phyloP scores from a whole-genome alignment of 30 jellyfish, hydroid and myxozoan genomes.

The Mastigias papua region DNA sequence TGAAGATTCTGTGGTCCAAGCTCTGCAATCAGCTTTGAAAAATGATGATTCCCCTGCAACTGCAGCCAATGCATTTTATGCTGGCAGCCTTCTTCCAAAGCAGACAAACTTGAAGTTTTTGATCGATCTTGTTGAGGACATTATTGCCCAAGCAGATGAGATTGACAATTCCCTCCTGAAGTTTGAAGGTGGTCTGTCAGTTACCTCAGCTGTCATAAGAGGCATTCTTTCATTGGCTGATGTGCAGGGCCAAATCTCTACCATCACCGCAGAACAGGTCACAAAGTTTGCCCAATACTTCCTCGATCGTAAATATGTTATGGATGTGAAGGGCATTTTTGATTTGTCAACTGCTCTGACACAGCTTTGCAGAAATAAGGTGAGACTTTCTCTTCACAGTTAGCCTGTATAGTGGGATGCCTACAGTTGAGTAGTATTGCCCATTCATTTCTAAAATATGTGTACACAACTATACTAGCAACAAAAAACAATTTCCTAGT shows the following conservation, averaged over 20 bases:
- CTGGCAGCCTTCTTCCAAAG: conserved; percentile 92
- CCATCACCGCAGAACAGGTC: conserved; percentile 77
- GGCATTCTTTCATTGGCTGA: conserved; percentile 81
- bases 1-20: conserved; percentile 42
- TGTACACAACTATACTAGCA: too few relatives aligned
- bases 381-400: background rate
- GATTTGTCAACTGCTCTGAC: conserved; percentile 69
- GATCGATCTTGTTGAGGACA: conserved; percentile 90
- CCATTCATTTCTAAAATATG: too few relatives aligned
- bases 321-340: conserved; percentile 74
- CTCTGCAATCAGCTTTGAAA: conserved; percentile 69
- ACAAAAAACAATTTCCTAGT: too few relatives aligned
- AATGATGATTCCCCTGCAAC: conserved; percentile 94
- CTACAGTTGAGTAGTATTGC: too few relatives aligned
- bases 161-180: conserved; percentile 78
- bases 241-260: conserved; percentile 73
- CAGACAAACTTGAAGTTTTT: conserved; percentile 63
- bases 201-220: conserved; percentile 77
- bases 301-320: conserved; percentile 87
- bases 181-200: conserved; percentile 94
- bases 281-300: conserved; percentile 88
- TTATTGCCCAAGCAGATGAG: conserved; percentile 98
- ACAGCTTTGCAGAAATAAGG: conserved; percentile 78
- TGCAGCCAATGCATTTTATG: conserved; percentile 84
- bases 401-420: too few relatives aligned